Conservation (phyloP, 2,888 invertebrate genomes). For the Clunio marinus region DNA sequence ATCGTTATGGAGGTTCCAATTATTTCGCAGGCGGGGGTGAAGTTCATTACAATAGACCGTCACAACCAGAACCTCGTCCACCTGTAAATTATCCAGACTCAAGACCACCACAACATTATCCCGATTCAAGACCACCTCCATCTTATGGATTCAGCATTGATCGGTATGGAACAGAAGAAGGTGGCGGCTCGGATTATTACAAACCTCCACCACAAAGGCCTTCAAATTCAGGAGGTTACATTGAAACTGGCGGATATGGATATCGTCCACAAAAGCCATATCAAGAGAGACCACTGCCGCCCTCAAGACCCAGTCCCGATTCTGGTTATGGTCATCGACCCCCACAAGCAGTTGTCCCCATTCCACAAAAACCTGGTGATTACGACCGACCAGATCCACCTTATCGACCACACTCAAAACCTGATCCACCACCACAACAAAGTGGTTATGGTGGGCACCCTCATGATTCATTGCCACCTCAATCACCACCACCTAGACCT, state of each 20-base stretch:
- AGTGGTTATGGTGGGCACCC: background rate
- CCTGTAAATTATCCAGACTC: constrained; percentile 40
- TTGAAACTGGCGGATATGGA: background rate
- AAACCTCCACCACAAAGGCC: constrained; percentile 12
- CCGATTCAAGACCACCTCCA: background rate
- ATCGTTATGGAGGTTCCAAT: constrained; percentile 47
- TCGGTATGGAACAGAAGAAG: constrained; percentile 30
- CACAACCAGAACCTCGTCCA: constrained; percentile 43
- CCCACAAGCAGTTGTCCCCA: background rate
- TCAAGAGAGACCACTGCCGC: constrained; percentile 2
- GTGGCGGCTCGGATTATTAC: background rate
- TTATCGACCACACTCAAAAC: constrained; percentile 17
- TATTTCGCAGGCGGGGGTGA: constrained; percentile 42
- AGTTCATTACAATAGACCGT: constrained; percentile 44
- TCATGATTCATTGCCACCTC: background rate
- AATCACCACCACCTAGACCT: constrained; percentile 14
- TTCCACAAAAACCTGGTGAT: background rate
- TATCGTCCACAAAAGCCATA: background rate
- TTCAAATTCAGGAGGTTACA: background rate
- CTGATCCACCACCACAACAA: constrained; percentile 12
- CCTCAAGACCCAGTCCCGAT: constrained; percentile 17
- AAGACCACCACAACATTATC: background rate
- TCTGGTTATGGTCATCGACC: background rate
- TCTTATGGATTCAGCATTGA: background rate
- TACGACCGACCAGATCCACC: constrained; percentile 32